phyloP scores from a whole-genome alignment of 1,140 invertebrate species.

The Pseudomyrmex dendroicus region DNA sequence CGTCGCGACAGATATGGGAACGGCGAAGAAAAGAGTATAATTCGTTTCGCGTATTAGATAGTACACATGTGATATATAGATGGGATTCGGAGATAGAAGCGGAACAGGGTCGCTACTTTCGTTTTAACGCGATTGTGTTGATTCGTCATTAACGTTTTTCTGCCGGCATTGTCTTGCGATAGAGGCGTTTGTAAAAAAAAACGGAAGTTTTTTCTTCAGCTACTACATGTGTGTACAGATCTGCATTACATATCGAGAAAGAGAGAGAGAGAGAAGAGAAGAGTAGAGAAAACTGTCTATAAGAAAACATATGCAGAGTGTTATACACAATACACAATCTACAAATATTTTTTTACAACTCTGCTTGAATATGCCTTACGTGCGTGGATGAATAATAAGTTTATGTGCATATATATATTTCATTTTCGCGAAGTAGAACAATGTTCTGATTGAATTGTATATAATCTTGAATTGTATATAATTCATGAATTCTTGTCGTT shows the following conservation, averaged over 20 bases:
- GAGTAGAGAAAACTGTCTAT: not conserved
- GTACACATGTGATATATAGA: constrained; percentile 19
- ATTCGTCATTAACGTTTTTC: constrained; percentile 19
- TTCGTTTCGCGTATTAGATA: constrained; percentile 37
- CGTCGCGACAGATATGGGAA: constrained; percentile 16
- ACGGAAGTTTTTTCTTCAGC: not conserved
- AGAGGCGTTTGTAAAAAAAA: not conserved
- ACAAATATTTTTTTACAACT: not conserved
- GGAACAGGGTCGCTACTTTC: constrained; percentile 27
- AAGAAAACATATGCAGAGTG: not conserved
- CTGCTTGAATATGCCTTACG: not conserved
- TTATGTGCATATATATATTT: too few relatives aligned
- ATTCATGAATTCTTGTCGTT: too few relatives aligned
- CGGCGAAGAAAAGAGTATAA: constrained; percentile 22
- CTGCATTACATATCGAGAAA: too few relatives aligned
- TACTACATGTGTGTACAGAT: too few relatives aligned
- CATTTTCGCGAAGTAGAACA: too few relatives aligned
- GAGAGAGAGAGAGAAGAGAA: too few relatives aligned
- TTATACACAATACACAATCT: too few relatives aligned
- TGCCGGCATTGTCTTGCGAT: not conserved
- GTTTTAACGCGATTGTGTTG: constrained; percentile 18
- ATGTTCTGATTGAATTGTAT: too few relatives aligned
- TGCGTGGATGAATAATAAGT: too few relatives aligned
- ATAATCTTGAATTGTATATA: too few relatives aligned
- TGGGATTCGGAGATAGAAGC: not conserved